Evolutionary conservation across 2,113 vertebrate species (phyloP), one percentile per base, ranked within the genome.

Genomic region (Nothobranchius kuhntae): DNA sequence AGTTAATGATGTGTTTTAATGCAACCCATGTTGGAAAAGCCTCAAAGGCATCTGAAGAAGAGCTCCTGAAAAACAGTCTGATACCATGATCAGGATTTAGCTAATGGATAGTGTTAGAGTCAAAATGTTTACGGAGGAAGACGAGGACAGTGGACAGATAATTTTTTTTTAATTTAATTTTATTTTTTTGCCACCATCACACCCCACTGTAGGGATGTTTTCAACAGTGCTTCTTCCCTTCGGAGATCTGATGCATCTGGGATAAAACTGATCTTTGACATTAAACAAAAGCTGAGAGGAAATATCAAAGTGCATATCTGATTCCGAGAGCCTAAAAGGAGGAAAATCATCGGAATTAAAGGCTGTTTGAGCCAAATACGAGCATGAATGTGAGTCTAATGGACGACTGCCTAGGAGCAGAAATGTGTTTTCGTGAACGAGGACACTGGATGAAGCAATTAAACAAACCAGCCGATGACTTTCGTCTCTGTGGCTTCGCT

Each of bases 301-400:
- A 65, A 61, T 75, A 78, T 90, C 81, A 89, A 89, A 91, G 75
- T 75, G 83, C 76, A 85, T 80, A 66, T 84, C 65, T 84, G 75
- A 87, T 75, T 80, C 46, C 24, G 17, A 69, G 51, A 74, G 65
- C 58, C 2, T 24, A 55, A 77, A 54, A 75, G 1, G 9, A 15
- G 44, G 24, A 40, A 42, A 24, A 44, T 12, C n/a, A 35, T 35
- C 8, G 30, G 70, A 75, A 81, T 71, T 46, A 38, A 45, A 6
- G 36, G 51, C 69, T 80, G 60, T 75, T 64, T 68, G 78, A 81
- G 71, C 40, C 65, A 68, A 75, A 77, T 58, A 38, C 58, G 64
- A 78, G 47, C 30, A 71, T 71, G 73, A 77, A 65, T 74, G 9
- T 56, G 50, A 51, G 50, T 30, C 50, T 77, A 82, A 81, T 75